Evolutionary conservation across 2,888 invertebrate genomes (phyloP).

Genomic region (Protodeltote pygarga): DNA sequence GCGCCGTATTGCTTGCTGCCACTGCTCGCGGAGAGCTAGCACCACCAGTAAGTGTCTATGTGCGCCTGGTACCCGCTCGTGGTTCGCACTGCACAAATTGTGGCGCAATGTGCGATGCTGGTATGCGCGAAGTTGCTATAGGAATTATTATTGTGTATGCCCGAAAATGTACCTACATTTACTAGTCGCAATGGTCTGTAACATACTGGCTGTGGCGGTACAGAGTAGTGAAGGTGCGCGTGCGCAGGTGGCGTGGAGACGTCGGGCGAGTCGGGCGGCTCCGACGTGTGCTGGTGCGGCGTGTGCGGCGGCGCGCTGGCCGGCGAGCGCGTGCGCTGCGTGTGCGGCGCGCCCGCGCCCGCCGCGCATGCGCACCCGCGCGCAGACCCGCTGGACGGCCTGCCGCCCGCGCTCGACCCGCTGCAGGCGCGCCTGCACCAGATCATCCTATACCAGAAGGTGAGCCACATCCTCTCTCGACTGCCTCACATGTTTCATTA

Average conservation of each 20-base stretch:
- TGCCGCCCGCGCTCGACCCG: conserved; percentile 90
- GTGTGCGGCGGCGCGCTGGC: conserved; percentile 43
- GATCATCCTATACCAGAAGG: conserved; percentile 93
- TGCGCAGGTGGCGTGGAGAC: conserved; percentile 64
- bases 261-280: conserved; percentile 56
- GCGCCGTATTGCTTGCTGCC: conserved; percentile 59
- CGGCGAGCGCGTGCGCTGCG: conserved; percentile 48
- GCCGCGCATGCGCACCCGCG: conserved; percentile 56
- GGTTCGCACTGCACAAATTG: too few relatives aligned
- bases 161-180: too few relatives aligned
- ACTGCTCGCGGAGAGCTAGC: conserved; percentile 54
- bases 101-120: too few relatives aligned
- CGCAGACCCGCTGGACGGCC: conserved; percentile 91
- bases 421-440: conserved; percentile 93
- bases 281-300: conserved; percentile 52
- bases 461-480: conserved; percentile 55
- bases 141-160: too few relatives aligned
- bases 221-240: too few relatives aligned
- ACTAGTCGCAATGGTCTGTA: too few relatives aligned
- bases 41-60: conserved; percentile 52
- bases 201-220: too few relatives aligned
- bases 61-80: conserved; percentile 10
- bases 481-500: too few relatives aligned
- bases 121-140: too few relatives aligned
- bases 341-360: conserved; percentile 53